Conservation (phyloP, 2,888 invertebrate species). For the Protophormia terraenovae region DNA sequence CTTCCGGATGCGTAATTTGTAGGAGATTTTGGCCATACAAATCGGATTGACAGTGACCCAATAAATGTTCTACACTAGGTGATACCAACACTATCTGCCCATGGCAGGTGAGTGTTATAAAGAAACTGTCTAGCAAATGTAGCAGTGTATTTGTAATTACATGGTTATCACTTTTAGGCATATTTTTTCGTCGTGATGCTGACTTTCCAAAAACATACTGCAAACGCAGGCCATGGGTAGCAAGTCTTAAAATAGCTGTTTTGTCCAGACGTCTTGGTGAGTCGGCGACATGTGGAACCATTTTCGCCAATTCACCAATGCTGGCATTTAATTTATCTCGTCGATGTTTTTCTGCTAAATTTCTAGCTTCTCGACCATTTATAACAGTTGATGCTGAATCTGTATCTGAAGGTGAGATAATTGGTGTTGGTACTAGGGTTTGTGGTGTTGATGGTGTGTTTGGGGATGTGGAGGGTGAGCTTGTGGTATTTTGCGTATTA, state of each 20-base stretch:
- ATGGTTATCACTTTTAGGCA: slow-evolving; percentile 39
- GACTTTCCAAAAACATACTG: slow-evolving; percentile 84
- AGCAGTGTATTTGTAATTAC: slow-evolving; percentile 84
- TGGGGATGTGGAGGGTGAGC: slow-evolving; percentile 5
- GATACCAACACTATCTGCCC: slow-evolving; percentile 94
- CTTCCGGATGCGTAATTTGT: slow-evolving; percentile 89
- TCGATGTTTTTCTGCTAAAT: slow-evolving; percentile 94
- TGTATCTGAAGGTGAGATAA: slow-evolving; percentile 13
- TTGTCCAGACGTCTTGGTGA: slow-evolving; percentile 94
- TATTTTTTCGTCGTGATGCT: slow-evolving; percentile 67
- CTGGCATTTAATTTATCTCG: slow-evolving; percentile 93
- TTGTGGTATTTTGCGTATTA: slow-evolving; percentile 15
- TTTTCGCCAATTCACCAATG: slow-evolving; percentile 90
- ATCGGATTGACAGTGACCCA: slow-evolving; percentile 94
- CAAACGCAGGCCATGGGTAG: slow-evolving; percentile 92
- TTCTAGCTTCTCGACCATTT: slow-evolving; percentile 90
- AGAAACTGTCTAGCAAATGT: slow-evolving; percentile 89
- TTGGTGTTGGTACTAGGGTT: not conserved
- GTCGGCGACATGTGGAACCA: slow-evolving; percentile 91
- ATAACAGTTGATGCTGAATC: not conserved
- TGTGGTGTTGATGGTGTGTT: too few relatives aligned
- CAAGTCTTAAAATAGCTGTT: slow-evolving; percentile 92
- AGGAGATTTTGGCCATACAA: slow-evolving; percentile 91
- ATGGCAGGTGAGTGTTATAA: slow-evolving; percentile 89
- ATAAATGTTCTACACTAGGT: slow-evolving; percentile 91